Base-by-base conservation (phyloP, 2,888 invertebrate genomes). In the Nectonema munidae region DNA sequence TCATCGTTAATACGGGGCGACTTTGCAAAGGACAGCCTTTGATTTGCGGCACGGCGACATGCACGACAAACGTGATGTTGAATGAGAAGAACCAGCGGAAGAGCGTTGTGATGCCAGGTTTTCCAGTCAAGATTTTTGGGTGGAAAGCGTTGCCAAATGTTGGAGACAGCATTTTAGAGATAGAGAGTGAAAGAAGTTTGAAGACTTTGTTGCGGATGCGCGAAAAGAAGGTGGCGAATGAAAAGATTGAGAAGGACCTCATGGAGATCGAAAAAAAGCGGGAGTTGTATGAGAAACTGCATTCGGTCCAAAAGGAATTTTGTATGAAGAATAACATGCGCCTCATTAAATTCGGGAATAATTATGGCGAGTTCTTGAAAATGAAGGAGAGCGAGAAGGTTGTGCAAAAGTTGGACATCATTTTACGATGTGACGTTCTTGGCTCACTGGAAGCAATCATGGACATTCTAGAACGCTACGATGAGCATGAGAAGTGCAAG, bases 381-480 rank as follows among this genome's bases (percentile, higher is more conserved):
- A 19, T 34, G 35, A 34, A 34, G 19, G 6, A 19, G 11, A 20
- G 19, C 14, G 11, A 19, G 17, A 34, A 34, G 6, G n/a, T 38
- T 5, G 14, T 15, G 3, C 4, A 35, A 36, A 13, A 11, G 3
- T 3, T n/a, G 25, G 15, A 18, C 2, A 54, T 71, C 5, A 51
- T 71, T 3, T 49, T 71, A 3, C 68, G 70, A 68, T 73, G 73
- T 16, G 95, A 95, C 57, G 86, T 89, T 2, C 72, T 76, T 54
- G 95, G 95, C 0, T 79, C 81, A 0, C 68, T 86, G 30, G 89
- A 95, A 54, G 86, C 89, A 1, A 71, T 95, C 44, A 54, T 83
- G 43, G 74, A 86, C 52, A 69, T 76, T 6, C 52, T 95, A 39
- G 72, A 71, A 45, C 72, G 76, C 0, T 95, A 86, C 49, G 36